A percentile compares a stretch with the other conserved stretches of the same genome.
Evolutionary conservation across 1,140 invertebrate genomes (phyloP).

Genomic region (Aphis craccivora): DNA sequence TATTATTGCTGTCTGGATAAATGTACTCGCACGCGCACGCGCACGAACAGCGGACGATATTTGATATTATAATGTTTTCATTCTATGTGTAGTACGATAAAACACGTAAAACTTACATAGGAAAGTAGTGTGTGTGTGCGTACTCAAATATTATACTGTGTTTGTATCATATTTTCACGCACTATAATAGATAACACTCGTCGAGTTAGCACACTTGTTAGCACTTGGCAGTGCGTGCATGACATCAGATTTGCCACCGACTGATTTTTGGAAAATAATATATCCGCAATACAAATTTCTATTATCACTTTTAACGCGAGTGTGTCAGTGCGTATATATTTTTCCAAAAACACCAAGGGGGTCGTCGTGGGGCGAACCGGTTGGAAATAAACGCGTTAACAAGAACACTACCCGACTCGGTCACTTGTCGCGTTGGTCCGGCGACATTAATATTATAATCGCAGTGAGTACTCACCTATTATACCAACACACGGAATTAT

Average conservation of each 20-base stretch:
- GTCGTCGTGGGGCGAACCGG: not conserved
- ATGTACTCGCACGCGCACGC: not conserved
- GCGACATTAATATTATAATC: not conserved
- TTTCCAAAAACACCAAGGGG: not conserved
- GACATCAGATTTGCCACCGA: not conserved
- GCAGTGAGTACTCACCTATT: slow-evolving; percentile 4
- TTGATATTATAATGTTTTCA: not conserved
- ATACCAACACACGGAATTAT: not conserved
- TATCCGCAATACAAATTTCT: not conserved
- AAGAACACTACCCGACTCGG: not conserved
- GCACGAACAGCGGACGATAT: not conserved
- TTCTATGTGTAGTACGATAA: not conserved
- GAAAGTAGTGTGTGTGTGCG: not conserved
- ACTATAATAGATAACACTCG: not conserved
- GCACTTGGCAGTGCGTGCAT: not conserved
- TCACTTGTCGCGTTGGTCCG: not conserved
- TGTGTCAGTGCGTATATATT: not conserved
- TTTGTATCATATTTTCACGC: not conserved
- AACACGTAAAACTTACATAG: not conserved
- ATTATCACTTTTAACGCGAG: not conserved
- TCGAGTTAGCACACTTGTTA: not conserved
- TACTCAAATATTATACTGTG: not conserved
- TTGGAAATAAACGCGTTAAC: not conserved
- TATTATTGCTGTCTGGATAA: not conserved
- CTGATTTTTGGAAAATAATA: not conserved